phyloP scores from a whole-genome alignment of 2,797 vertebrate genomes.

The Sebastiscus tertius region DNA sequence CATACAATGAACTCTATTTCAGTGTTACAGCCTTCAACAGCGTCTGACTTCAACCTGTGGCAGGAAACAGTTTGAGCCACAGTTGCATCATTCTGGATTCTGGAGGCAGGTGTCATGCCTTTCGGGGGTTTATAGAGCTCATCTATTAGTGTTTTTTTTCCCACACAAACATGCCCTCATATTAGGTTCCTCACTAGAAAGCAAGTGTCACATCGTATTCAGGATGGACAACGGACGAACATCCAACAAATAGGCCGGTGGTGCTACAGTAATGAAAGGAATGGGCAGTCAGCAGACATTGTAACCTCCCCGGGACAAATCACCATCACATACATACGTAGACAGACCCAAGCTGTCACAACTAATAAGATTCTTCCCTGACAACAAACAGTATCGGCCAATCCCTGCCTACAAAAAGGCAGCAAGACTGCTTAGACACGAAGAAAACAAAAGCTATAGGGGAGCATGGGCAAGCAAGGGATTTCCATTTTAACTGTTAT shows the following conservation, averaged over 20 bases:
- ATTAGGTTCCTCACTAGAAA: constrained; percentile 61
- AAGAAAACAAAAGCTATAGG: constrained; percentile 20
- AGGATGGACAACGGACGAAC: constrained; percentile 38
- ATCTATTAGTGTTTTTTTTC: neutral
- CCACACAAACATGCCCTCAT: constrained; percentile 30
- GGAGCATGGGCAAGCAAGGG: constrained; percentile 5
- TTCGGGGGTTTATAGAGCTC: constrained; percentile 26
- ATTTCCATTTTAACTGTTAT: constrained; percentile 47
- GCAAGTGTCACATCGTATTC: constrained; percentile 73
- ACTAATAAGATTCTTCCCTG: constrained; percentile 55
- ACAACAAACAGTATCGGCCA: constrained; percentile 55
- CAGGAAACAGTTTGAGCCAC: constrained; percentile 19
- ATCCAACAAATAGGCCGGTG: constrained; percentile 48
- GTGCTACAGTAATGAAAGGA: constrained; percentile 36
- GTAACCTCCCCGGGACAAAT: constrained; percentile 59
- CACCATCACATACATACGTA: constrained; percentile 46
- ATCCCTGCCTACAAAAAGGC: constrained; percentile 25
- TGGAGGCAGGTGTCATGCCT: constrained; percentile 16
- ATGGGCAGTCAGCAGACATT: constrained; percentile 43
- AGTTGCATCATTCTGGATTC: constrained; percentile 11
- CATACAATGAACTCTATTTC: constrained; percentile 33
- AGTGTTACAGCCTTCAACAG: constrained; percentile 20
- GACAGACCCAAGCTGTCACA: constrained; percentile 68
- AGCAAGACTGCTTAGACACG: constrained; percentile 6
- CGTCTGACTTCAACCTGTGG: constrained; percentile 18